phyloP scores from a whole-genome alignment of 2,797 vertebrate species.

The Coregonus sp. region DNA sequence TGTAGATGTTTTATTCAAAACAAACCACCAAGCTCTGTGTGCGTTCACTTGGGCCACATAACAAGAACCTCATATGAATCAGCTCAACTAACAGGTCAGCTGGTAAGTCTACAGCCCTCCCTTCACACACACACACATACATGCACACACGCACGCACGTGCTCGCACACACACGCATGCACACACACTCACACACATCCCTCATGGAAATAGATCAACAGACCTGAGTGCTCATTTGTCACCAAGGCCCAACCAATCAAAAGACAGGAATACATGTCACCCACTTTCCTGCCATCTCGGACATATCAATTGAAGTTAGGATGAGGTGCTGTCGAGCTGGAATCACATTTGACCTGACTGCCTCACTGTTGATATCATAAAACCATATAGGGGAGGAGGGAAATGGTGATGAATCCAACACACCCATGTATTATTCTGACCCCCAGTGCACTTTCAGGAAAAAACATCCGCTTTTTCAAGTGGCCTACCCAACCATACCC shows the following conservation, averaged over 20 bases:
- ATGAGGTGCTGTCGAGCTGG: conserved; percentile 18
- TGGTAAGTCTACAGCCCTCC: not conserved
- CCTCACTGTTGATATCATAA: conserved; percentile 22
- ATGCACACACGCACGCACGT: no score
- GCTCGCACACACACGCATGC: not conserved
- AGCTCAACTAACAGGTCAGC: not conserved
- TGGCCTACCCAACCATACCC: conserved; percentile 27
- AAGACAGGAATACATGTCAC: conserved; percentile 51
- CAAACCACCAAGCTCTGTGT: not conserved
- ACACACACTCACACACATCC: not conserved
- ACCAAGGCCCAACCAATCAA: conserved; percentile 46
- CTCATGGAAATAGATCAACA: conserved; percentile 65
- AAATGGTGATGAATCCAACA: conserved; percentile 6
- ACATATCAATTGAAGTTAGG: conserved; percentile 22
- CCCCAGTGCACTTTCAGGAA: conserved; percentile 16
- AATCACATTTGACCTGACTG: conserved; percentile 27
- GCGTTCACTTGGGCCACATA: not conserved
- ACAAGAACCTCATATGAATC: not conserved
- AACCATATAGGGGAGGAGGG: conserved; percentile 1
- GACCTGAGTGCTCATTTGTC: conserved; percentile 66
- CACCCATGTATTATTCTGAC: conserved; percentile 47
- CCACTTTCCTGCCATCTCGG: not conserved
- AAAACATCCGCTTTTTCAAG: conserved; percentile 50
- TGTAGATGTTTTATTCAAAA: not conserved
- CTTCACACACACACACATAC: no score